These are phyloP conservation scores for Plectropomus leopardus DNA, from an alignment of 2,113 vertebrate species.

Conservation along the genomic window DNA sequence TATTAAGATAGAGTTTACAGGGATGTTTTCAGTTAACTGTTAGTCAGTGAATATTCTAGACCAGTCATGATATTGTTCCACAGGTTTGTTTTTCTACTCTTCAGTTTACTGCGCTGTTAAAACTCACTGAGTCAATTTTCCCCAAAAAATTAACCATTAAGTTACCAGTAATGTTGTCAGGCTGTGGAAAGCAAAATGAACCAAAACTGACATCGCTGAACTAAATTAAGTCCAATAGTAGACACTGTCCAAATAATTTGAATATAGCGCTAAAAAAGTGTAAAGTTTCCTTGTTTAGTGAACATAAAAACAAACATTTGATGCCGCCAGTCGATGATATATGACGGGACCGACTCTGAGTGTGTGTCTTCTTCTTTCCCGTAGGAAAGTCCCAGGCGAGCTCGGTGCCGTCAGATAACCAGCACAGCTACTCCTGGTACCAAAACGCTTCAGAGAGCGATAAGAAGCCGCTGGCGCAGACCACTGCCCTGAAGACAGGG, in stretches of 20 bases:
- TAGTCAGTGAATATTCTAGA: too few species aligned
- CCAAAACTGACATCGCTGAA: too few species aligned
- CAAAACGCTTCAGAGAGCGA: conserved; percentile 89
- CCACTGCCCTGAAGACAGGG: conserved; percentile 85
- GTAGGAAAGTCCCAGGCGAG: conserved; percentile 77
- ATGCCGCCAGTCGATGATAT: neutral
- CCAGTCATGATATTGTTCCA: too few species aligned
- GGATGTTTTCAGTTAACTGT: too few species aligned
- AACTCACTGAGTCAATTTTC: too few species aligned
- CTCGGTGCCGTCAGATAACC: conserved; percentile 54
- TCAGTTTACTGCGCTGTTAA: too few species aligned
- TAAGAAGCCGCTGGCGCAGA: conserved; percentile 86
- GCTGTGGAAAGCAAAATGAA: too few species aligned
- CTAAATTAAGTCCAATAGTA: too few species aligned
- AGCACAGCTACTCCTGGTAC: conserved; percentile 91
- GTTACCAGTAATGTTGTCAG: too few species aligned
- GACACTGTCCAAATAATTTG: too few species aligned
- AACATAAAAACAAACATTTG: neutral
- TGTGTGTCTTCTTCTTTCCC: neutral
- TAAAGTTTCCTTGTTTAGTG: neutral
- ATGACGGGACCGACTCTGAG: neutral
- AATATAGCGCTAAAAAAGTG: neutral
- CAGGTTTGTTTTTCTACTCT: too few species aligned
- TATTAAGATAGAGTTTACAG: neutral
- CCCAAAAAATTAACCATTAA: too few species aligned